These are phyloP conservation scores for Charaxes varanes DNA, from an alignment of 1,140 invertebrate genomes.

Conservation along the genomic window DNA sequence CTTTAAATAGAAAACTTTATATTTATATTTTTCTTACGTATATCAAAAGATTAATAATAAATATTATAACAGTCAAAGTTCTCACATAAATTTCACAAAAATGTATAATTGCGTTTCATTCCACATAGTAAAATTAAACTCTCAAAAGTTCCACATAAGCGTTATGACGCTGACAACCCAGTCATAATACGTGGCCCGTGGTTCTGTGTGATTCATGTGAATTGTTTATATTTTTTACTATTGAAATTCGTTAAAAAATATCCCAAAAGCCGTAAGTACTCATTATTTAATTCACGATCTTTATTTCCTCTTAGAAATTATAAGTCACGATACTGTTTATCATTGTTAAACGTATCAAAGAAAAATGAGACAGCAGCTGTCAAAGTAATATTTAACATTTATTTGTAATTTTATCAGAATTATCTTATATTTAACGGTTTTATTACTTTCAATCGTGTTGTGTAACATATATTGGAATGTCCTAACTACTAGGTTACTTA, in stretches of 20 bases:
- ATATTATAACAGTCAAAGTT: no score
- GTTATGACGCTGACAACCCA: slow-evolving; percentile 53
- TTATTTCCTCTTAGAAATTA: neutral
- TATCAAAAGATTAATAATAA: neutral
- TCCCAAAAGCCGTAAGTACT: slow-evolving; percentile 48
- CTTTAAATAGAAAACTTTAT: no score
- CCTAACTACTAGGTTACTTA: no score
- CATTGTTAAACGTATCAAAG: slow-evolving; percentile 2
- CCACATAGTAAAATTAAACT: slow-evolving; percentile 21
- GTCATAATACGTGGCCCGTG: slow-evolving; percentile 66
- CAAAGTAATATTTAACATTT: slow-evolving; percentile 18
- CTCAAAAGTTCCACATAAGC: slow-evolving; percentile 71
- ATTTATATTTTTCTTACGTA: no score
- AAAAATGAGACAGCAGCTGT: slow-evolving; percentile 25
- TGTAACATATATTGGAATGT: no score
- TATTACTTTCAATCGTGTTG: neutral
- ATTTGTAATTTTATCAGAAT: slow-evolving; percentile 7
- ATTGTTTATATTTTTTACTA: slow-evolving; percentile 69
- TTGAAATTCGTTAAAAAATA: slow-evolving; percentile 45
- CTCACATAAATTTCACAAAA: no score
- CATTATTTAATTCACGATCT: slow-evolving; percentile 7
- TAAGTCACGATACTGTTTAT: slow-evolving; percentile 11
- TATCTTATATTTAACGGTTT: slow-evolving; percentile 2
- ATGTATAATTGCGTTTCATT: slow-evolving; percentile 42
- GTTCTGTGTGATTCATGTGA: slow-evolving; percentile 47